Conservation (phyloP, 1,140 invertebrate species). For the Nasonia longicornis region DNA sequence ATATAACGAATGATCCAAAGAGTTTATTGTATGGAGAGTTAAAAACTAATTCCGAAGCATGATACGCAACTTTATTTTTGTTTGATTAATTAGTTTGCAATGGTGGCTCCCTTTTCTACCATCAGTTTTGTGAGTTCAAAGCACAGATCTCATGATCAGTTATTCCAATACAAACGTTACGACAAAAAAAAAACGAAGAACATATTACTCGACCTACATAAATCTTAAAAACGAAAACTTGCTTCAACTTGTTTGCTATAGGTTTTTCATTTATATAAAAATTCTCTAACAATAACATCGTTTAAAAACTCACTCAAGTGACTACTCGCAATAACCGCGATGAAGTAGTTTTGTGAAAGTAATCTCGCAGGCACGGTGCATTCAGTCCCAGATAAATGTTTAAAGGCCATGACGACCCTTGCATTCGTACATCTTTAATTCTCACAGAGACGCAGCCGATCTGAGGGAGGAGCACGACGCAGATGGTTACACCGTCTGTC, state of each 20-base stretch:
- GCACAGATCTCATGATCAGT: constrained; percentile 20
- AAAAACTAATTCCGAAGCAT: neutral
- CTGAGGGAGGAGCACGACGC: neutral
- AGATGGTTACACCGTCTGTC: neutral
- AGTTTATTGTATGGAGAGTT: neutral
- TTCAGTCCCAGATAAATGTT: constrained; percentile 2
- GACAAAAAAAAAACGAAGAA: constrained; percentile 20
- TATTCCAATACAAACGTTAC: constrained; percentile 15
- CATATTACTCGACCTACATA: constrained; percentile 15
- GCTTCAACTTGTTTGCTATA: constrained; percentile 1
- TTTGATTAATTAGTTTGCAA: neutral
- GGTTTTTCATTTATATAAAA: constrained; percentile 2
- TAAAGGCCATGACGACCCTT: constrained; percentile 26
- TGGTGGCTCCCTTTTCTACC: neutral
- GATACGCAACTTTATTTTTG: neutral
- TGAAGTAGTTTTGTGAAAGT: neutral
- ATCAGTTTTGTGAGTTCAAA: neutral
- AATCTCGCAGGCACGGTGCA: constrained; percentile 15
- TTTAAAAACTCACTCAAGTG: constrained; percentile 33
- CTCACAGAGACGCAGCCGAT: neutral
- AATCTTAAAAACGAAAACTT: constrained; percentile 23
- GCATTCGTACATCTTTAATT: constrained; percentile 16
- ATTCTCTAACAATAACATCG: constrained; percentile 35
- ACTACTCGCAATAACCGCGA: constrained; percentile 9
- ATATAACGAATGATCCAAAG: neutral